Conservation (phyloP, 2,113 vertebrate genomes). For the Aepyceros melampus region DNA sequence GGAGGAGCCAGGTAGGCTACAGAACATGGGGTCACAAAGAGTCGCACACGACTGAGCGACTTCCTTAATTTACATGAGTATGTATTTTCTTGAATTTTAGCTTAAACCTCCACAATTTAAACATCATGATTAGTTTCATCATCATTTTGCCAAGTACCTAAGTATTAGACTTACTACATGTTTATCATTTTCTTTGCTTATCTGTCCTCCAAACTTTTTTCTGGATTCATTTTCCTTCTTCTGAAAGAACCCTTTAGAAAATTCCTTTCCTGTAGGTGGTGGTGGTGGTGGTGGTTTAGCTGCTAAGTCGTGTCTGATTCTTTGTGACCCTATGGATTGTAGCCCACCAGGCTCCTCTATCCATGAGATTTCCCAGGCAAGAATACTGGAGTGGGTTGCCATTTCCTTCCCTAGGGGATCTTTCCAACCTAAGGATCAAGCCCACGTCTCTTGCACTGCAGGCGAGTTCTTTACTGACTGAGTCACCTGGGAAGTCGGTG, state of each 20-base stretch:
- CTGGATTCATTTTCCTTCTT: background rate
- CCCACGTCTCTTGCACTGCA: background rate
- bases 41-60: too few relatives aligned
- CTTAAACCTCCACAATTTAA: background rate
- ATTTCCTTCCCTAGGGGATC: background rate
- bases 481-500: background rate
- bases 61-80: background rate
- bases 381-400: background rate
- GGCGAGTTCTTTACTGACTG: background rate
- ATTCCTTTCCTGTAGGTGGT: background rate
- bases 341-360: background rate
- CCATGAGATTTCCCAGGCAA: background rate
- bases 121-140: background rate
- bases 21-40: too few relatives aligned
- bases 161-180: background rate
- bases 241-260: background rate
- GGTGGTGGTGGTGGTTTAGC: background rate
- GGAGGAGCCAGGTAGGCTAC: too few relatives aligned
- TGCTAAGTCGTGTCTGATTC: accelerated
- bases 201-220: background rate
- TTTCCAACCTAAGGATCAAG: background rate
- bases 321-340: background rate
- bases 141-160: background rate
- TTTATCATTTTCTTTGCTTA: background rate
- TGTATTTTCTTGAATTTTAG: background rate